These are phyloP conservation scores for Drosophila pseudoananassae DNA, from an alignment of 1,140 invertebrate species.

Conservation along the genomic window DNA sequence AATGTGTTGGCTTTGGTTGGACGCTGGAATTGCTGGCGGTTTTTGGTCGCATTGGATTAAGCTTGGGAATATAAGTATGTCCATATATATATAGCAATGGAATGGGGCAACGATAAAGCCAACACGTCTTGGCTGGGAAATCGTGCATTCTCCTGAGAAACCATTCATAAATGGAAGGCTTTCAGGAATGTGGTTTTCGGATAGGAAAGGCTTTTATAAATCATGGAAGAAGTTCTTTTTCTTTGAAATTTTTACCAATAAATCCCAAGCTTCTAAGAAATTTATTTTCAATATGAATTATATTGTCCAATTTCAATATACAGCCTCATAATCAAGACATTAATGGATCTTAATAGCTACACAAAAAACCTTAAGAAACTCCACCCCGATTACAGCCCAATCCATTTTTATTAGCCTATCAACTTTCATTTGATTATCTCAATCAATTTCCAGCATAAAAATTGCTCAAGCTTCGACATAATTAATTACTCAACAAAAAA, in stretches of 20 bases:
- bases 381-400: slow-evolving; percentile 10
- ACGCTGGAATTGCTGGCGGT: slow-evolving; percentile 19
- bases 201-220: slow-evolving; percentile 25
- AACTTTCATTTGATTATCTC: slow-evolving; percentile 69
- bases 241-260: background rate
- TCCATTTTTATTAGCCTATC: slow-evolving; percentile 45
- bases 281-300: background rate
- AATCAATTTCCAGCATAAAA: slow-evolving; percentile 64
- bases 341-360: slow-evolving; percentile 38
- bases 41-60: slow-evolving; percentile 38
- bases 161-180: slow-evolving; percentile 19
- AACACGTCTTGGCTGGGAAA: slow-evolving; percentile 38
- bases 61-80: slow-evolving; percentile 7
- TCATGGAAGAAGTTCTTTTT: slow-evolving; percentile 6
- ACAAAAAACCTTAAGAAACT: slow-evolving; percentile 47
- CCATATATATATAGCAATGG: slow-evolving; percentile 20
- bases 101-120: slow-evolving; percentile 36
- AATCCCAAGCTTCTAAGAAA: no score
- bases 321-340: slow-evolving; percentile 57
- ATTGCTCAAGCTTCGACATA: slow-evolving; percentile 30
- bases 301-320: slow-evolving; percentile 11
- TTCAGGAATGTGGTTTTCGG: slow-evolving; percentile 24
- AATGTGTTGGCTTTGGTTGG: slow-evolving; percentile 67
- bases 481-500: slow-evolving; percentile 61
- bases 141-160: slow-evolving; percentile 25